phyloP scores from a whole-genome alignment of 2,113 vertebrate species.

The Isichthys henryi region DNA sequence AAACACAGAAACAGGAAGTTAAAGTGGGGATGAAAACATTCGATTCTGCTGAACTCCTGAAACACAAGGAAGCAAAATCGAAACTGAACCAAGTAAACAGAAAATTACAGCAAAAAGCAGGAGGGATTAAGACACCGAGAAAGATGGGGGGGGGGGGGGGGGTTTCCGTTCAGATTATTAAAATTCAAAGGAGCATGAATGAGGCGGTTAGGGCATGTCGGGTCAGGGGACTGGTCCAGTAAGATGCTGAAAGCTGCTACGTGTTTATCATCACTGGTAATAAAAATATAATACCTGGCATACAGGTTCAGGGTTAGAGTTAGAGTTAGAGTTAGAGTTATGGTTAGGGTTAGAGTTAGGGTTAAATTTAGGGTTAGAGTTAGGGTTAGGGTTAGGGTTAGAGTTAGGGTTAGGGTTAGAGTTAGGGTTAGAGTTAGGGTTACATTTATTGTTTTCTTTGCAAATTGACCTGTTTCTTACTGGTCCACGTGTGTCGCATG shows the following conservation, averaged over 20 bases:
- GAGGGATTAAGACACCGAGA: neutral
- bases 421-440: too few relatives aligned
- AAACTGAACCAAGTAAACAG: neutral
- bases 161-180: neutral
- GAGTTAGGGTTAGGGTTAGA: too few relatives aligned
- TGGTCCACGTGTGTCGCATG: neutral
- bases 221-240: too few relatives aligned
- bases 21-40: neutral
- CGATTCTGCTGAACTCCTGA: neutral
- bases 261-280: neutral
- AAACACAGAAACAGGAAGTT: neutral
- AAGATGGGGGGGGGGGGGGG: neutral
- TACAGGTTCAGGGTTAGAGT: neutral
- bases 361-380: too few relatives aligned
- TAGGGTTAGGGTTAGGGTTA: too few relatives aligned
- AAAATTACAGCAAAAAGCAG: neutral
- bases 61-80: neutral
- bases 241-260: neutral
- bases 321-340: too few relatives aligned
- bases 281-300: neutral
- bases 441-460: neutral
- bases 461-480: neutral
- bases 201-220: neutral
- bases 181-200: neutral
- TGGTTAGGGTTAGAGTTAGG: too few relatives aligned